These are phyloP conservation scores for Hymenochirus boettgeri DNA, from an alignment of 2,113 vertebrate genomes.

Conservation along the genomic window DNA sequence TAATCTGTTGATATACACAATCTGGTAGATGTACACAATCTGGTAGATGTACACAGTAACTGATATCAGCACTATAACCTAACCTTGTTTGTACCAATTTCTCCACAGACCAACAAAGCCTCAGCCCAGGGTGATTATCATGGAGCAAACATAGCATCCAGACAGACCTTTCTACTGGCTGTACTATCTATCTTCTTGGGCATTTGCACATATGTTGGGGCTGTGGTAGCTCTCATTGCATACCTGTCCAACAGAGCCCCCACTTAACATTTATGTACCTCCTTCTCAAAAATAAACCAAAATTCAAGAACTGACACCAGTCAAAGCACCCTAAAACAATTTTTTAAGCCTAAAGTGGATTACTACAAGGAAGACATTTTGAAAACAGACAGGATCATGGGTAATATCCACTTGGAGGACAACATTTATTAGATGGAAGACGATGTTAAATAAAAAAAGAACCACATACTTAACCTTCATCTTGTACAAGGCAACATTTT, in stretches of 20 bases:
- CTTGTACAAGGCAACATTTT: neutral
- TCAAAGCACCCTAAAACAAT: neutral
- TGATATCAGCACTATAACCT: no score
- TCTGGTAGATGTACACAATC: no score
- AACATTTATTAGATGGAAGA: neutral
- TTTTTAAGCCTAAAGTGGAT: neutral
- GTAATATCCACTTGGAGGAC: neutral
- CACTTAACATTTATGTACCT: constrained; percentile 35
- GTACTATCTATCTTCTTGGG: constrained; percentile 79
- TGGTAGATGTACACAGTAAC: no score
- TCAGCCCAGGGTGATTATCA: constrained; percentile 77
- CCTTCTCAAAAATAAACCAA: no score
- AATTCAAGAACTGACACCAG: neutral
- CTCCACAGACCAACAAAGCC: constrained; percentile 78
- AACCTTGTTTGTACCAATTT: neutral
- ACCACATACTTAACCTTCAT: neutral
- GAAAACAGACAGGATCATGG: neutral
- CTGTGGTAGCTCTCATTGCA: constrained; percentile 73
- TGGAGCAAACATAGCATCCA: constrained; percentile 71
- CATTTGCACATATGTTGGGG: constrained; percentile 75
- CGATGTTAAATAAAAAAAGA: neutral
- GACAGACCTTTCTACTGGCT: constrained; percentile 77
- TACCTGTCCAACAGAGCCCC: constrained; percentile 78
- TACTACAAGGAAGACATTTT: neutral
- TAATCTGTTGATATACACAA: no score